These are phyloP conservation scores for Tetrapedia diversipes DNA, from an alignment of 2,888 invertebrate species.

Conservation along the genomic window DNA sequence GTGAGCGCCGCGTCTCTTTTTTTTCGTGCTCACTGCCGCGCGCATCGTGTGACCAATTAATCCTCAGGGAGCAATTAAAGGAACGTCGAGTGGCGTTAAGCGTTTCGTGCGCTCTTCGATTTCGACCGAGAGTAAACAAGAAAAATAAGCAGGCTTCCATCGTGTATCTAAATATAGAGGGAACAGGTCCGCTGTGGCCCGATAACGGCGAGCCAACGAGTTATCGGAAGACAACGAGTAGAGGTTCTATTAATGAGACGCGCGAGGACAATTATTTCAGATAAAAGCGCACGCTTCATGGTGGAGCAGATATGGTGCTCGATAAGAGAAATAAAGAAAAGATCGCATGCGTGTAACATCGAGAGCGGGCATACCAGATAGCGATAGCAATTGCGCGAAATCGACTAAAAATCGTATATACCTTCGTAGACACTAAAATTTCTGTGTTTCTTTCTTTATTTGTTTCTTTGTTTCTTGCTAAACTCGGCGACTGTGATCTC, in stretches of 20 bases:
- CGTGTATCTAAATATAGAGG: constrained; percentile 8
- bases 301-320: background rate
- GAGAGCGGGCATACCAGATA: too few species aligned
- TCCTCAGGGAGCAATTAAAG: too few species aligned
- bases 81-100: too few species aligned
- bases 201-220: constrained; percentile 15
- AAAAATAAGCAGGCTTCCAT: background rate
- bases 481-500: too few species aligned
- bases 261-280: constrained; percentile 9
- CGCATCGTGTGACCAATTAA: background rate
- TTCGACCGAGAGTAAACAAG: too few species aligned
- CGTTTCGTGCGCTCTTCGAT: too few species aligned
- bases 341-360: background rate
- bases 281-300: constrained; percentile 5
- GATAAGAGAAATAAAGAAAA: background rate
- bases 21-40: background rate
- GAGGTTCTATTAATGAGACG: constrained; percentile 3
- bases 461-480: too few species aligned
- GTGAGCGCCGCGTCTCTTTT: background rate
- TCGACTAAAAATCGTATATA: too few species aligned
- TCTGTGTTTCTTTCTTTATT: too few species aligned
- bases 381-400: too few species aligned
- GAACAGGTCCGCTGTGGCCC: background rate
- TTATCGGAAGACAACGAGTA: constrained; percentile 14
- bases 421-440: too few species aligned